Base-by-base conservation (phyloP, 2,113 vertebrate species). In the Lethenteron reissneri region DNA sequence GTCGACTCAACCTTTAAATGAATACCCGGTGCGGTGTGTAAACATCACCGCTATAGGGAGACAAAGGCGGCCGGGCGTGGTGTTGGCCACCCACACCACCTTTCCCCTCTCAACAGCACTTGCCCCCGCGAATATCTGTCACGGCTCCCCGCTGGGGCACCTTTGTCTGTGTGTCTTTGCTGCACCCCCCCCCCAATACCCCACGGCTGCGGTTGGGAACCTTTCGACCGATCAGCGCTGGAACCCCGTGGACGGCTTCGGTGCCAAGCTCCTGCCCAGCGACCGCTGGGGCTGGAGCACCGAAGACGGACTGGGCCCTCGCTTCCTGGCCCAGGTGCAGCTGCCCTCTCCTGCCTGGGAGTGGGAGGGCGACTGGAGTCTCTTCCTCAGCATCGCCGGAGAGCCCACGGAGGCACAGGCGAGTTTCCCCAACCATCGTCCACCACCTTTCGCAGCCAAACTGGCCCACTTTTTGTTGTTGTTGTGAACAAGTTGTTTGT, bases 201-300 rank as follows among this genome's bases (percentile, higher is more conserved):
- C 25, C 64, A 17, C 11, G n/a, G 64, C 25, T 11, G 8, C n/a
- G 64, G 25, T n/a, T 11, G 25, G n/a, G 11, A 68, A 9, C 21
- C 9, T 68, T 64, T 68, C 21, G 25, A 68, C 21, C 8, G 64
- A 17, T n/a, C 76, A 99, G 94, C 84, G 94, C 58, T 99, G 94
- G 94, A 99, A 99, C 80, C 94, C 92, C 0, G 83, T 96, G 70
- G 86, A 87, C 8, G 87, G 92, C 72, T 99, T 95, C 81, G 95
- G 91, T 1, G 89, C 91, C 62, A 87, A 84, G 59, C 79, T 97
- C 71, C 79, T 99, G 74, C 92, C 88, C 1, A 99, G 92, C 14
- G 94, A 99, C 79, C 92, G 94, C 79, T 97, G 94, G 92, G 85
- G 85, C 56, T 99, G 90, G 92, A 99, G 94, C 9, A 87, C 97